A percentile compares a stretch with the other conserved stretches of the same genome.
phyloP scores from a whole-genome alignment of 2,113 vertebrate species.

The Nerophis lumbriciformis region DNA sequence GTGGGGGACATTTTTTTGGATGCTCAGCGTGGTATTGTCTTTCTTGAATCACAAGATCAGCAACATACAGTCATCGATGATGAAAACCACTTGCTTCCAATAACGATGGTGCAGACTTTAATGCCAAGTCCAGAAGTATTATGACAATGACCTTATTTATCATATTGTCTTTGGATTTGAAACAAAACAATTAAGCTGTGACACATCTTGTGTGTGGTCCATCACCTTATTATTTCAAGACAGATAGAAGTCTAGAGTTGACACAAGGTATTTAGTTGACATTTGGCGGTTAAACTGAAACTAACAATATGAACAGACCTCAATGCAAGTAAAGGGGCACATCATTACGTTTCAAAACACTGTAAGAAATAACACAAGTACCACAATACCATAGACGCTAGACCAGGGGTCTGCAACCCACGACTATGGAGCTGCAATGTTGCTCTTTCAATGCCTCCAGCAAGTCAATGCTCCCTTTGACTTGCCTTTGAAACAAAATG shows the following conservation, averaged over 20 bases:
- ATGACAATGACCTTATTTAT: too few species aligned
- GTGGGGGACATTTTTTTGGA: conserved; percentile 33
- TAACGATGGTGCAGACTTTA: background rate
- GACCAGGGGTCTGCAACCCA: too few species aligned
- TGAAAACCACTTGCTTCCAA: conserved; percentile 1
- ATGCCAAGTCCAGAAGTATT: too few species aligned
- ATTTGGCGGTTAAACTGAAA: background rate
- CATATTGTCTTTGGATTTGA: background rate
- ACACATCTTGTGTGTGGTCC: background rate
- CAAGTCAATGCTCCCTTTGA: too few species aligned
- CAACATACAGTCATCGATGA: background rate
- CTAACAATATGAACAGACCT: background rate
- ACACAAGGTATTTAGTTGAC: background rate
- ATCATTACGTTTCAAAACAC: too few species aligned
- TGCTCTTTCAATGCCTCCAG: too few species aligned
- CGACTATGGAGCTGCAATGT: too few species aligned
- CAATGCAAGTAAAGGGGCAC: background rate
- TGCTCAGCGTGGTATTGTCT: conserved; percentile 15
- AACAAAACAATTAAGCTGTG: background rate
- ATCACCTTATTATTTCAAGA: background rate
- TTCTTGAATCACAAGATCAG: background rate
- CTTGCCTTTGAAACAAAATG: too few species aligned
- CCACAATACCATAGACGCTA: too few species aligned
- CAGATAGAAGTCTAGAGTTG: background rate
- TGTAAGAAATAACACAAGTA: too few species aligned